These are phyloP conservation scores for Galago senegalensis DNA, from an alignment of 2,797 vertebrate genomes.

Conservation along the genomic window DNA sequence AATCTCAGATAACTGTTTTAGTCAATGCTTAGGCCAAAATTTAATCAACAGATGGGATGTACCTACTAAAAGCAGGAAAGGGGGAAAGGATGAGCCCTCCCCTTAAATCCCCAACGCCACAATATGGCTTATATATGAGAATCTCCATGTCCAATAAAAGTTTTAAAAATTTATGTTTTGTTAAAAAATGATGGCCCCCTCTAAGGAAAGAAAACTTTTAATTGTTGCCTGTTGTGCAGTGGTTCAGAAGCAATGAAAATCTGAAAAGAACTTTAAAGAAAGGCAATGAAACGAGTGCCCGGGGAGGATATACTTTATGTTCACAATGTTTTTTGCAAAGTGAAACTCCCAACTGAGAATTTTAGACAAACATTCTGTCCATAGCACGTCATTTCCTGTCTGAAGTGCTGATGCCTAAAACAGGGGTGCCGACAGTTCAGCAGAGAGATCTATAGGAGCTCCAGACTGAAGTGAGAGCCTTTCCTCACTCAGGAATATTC, in stretches of 20 bases:
- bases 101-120: background rate
- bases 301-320: background rate
- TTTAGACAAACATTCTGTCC: background rate
- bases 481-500: background rate
- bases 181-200: background rate
- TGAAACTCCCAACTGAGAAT: background rate
- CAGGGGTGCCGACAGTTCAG: background rate
- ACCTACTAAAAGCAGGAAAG: background rate
- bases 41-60: background rate
- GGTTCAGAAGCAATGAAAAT: slow-evolving; percentile 17
- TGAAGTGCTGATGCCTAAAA: slow-evolving; percentile 30
- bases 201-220: background rate
- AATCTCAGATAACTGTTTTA: slow-evolving; percentile 13
- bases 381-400: background rate
- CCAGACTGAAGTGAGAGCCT: background rate
- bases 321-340: background rate
- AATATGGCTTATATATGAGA: background rate
- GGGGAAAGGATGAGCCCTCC: background rate
- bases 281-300: background rate
- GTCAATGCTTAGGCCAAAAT: background rate
- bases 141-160: background rate
- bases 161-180: background rate
- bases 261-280: background rate
- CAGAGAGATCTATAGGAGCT: background rate
- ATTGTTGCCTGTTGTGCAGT: background rate